These are phyloP conservation scores for human (Homo sapiens) DNA, from an alignment of 2,113 vertebrate genomes.

Conservation along the genomic window DNA sequence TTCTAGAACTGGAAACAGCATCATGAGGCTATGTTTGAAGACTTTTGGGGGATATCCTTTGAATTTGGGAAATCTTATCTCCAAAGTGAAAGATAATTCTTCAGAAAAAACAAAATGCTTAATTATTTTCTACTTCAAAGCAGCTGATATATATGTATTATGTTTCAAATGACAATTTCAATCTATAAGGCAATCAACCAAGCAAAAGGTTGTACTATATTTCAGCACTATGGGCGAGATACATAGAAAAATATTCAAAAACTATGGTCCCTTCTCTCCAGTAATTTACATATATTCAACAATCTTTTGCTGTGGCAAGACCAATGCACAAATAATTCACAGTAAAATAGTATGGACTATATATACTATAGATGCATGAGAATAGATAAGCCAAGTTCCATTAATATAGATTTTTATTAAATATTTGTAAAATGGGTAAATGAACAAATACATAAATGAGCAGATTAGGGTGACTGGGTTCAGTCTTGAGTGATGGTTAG, in stretches of 20 bases:
- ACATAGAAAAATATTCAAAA: neutral
- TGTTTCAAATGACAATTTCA: constrained; percentile 30
- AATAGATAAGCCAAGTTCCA: neutral
- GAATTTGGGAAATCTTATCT: neutral
- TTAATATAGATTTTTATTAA: neutral
- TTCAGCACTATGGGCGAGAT: neutral
- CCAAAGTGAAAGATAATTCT: constrained; percentile 19
- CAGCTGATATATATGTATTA: neutral
- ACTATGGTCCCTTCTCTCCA: neutral
- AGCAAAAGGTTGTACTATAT: neutral
- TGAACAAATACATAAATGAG: neutral
- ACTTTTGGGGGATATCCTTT: neutral
- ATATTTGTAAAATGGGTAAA: neutral
- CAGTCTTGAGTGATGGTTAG: neutral
- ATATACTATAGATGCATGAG: neutral
- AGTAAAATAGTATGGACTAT: neutral
- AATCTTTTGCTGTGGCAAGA: neutral
- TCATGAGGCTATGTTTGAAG: neutral
- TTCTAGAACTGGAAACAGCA: neutral
- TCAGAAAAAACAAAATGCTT: constrained; percentile 40
- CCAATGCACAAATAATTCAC: neutral
- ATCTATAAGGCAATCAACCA: neutral
- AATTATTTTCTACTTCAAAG: constrained; percentile 21
- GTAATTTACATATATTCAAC: neutral
- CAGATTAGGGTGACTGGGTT: neutral